These are phyloP conservation scores for Tenthredo livida DNA, from an alignment of 2,888 invertebrate genomes.

Conservation along the genomic window DNA sequence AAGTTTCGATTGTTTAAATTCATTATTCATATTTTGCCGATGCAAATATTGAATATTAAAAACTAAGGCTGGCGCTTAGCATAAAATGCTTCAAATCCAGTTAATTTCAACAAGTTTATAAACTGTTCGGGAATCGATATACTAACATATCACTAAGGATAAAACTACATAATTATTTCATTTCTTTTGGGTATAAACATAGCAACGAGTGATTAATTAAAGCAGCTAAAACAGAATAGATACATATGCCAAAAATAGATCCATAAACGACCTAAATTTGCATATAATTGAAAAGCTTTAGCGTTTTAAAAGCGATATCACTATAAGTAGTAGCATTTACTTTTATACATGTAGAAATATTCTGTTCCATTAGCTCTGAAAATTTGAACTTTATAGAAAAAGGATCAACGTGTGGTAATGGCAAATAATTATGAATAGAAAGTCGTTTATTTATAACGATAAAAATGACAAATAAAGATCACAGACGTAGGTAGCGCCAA, in stretches of 20 bases:
- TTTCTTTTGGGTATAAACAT: constrained; percentile 4
- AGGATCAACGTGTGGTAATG: constrained; percentile 10
- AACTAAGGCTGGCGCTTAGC: constrained; percentile 48
- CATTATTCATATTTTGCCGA: constrained; percentile 6
- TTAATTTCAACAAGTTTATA: constrained; percentile 37
- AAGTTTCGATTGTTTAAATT: constrained; percentile 31
- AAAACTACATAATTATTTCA: constrained; percentile 22
- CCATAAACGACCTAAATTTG: constrained; percentile 9
- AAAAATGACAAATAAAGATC: constrained; percentile 13
- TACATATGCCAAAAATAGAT: constrained; percentile 33
- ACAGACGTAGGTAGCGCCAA: constrained; percentile 23
- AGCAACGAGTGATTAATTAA: constrained; percentile 20
- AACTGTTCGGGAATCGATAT: constrained; percentile 50
- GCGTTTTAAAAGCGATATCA: constrained; percentile 22
- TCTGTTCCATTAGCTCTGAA: background rate
- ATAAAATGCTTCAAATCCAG: constrained; percentile 43
- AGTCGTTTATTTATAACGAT: constrained; percentile 27
- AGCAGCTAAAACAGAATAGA: constrained; percentile 34
- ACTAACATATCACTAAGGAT: constrained; percentile 46
- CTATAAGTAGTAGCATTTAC: constrained; percentile 15
- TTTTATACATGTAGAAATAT: constrained; percentile 32
- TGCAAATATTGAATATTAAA: constrained; percentile 28
- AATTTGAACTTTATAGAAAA: constrained; percentile 9
- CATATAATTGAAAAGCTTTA: constrained; percentile 10
- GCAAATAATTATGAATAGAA: background rate